Conservation (phyloP, 2,888 invertebrate species). For the Merodon equestris region DNA sequence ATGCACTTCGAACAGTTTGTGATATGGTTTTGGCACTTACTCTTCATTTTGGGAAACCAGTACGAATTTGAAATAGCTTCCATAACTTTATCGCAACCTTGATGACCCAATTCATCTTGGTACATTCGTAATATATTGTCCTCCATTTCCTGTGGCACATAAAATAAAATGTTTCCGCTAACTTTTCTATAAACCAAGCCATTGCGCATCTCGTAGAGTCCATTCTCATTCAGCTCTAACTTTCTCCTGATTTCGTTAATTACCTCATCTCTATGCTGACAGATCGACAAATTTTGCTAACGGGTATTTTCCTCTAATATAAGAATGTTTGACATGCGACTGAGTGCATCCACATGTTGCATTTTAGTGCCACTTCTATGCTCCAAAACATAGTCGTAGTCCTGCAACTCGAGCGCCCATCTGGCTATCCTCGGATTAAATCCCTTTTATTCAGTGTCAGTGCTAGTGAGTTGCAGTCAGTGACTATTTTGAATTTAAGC, state of each 20-base stretch:
- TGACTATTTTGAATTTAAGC: neutral
- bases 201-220: constrained; percentile 30
- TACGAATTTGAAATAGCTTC: constrained; percentile 17
- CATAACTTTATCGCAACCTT: constrained; percentile 15
- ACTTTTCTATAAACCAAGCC: constrained; percentile 37
- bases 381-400: constrained; percentile 1
- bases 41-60: constrained; percentile 40
- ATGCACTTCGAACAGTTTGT: constrained; percentile 38
- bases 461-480: neutral
- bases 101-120: constrained; percentile 36
- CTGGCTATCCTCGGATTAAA: neutral
- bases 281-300: constrained; percentile 11
- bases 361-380: constrained; percentile 60
- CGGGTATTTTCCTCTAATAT: constrained; percentile 22
- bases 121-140: constrained; percentile 9
- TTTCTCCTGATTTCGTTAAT: constrained; percentile 16
- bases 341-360: constrained; percentile 72
- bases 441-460: neutral
- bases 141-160: constrained; percentile 31
- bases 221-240: constrained; percentile 14
- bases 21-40: constrained; percentile 19
- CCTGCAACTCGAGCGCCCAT: neutral
- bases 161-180: constrained; percentile 14
- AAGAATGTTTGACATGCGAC: constrained; percentile 47
- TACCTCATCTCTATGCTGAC: constrained; percentile 21